phyloP scores from a whole-genome alignment of 35 echinoderm and acorn worm species.

The Chiridota heheva region DNA sequence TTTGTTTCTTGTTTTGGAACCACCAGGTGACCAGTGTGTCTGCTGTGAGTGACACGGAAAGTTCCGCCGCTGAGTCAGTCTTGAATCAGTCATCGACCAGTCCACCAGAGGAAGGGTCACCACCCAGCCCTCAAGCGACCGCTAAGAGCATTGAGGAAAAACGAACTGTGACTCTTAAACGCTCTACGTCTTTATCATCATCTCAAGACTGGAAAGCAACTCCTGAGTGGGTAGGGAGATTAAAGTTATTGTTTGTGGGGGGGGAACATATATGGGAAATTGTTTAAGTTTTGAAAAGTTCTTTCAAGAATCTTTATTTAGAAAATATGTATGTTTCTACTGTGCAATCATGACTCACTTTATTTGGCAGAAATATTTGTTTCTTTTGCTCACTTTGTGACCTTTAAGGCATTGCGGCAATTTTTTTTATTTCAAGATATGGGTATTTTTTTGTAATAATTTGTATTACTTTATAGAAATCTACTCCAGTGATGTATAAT shows the following conservation, averaged over 20 bases:
- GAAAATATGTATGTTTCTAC: too few species aligned
- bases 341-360: neutral
- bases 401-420: too few species aligned
- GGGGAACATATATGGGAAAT: too few species aligned
- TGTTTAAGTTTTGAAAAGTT: too few species aligned
- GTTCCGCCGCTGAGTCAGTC: conserved; percentile 68
- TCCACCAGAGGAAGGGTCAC: neutral
- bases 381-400: neutral
- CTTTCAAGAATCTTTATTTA: too few species aligned
- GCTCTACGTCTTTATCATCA: conserved; percentile 62
- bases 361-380: neutral
- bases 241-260: neutral
- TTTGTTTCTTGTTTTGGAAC: too few species aligned
- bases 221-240: conserved; percentile 78
- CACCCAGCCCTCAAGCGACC: neutral
- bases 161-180: conserved; percentile 21
- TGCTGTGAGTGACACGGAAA: conserved; percentile 84
- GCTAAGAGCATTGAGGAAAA: conserved; percentile 26
- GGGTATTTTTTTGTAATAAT: too few species aligned
- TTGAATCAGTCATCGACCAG: conserved; percentile 37
- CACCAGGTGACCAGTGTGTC: too few species aligned
- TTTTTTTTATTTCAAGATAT: too few species aligned
- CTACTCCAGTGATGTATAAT: too few species aligned
- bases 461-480: too few species aligned
- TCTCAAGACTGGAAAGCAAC: conserved; percentile 78